Evolutionary conservation across 2,113 vertebrate genomes (phyloP).

Genomic region (Eudorcas thomsonii): DNA sequence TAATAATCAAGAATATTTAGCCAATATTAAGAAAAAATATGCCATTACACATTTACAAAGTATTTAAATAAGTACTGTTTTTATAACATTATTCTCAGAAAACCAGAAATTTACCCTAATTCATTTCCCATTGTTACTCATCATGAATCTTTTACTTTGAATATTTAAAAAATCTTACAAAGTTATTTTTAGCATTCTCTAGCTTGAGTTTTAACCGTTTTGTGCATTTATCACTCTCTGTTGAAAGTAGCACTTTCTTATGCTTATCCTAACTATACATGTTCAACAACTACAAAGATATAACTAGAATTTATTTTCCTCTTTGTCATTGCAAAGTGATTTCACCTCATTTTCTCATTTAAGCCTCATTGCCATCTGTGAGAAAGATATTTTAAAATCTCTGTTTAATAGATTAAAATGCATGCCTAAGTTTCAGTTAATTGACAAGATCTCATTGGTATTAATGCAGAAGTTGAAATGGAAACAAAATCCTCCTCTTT

Average conservation of each 20-base stretch:
- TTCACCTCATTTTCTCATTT: constrained; percentile 48
- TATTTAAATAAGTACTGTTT: not conserved
- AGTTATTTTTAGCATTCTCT: not conserved
- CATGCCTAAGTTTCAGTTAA: not conserved
- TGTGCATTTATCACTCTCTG: not conserved
- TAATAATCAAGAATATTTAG: not conserved
- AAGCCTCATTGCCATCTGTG: constrained; percentile 21
- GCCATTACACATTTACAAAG: not conserved
- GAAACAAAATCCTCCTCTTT: not conserved
- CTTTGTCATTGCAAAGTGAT: not conserved
- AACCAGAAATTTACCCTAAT: not conserved
- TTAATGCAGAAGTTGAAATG: not conserved
- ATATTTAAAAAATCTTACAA: not conserved
- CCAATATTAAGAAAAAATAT: not conserved
- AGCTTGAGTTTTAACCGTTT: not conserved
- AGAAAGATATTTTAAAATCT: constrained; percentile 32
- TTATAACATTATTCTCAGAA: not conserved
- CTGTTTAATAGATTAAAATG: constrained; percentile 42
- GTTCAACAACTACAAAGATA: not conserved
- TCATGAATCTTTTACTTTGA: not conserved
- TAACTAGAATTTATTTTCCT: constrained; percentile 1
- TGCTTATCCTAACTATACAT: not conserved
- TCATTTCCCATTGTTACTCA: not conserved
- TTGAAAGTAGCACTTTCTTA: not conserved
- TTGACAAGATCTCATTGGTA: constrained; percentile 7